Base-by-base conservation (phyloP, 2,888 invertebrate genomes). In the Blastobasis lacticolella region DNA sequence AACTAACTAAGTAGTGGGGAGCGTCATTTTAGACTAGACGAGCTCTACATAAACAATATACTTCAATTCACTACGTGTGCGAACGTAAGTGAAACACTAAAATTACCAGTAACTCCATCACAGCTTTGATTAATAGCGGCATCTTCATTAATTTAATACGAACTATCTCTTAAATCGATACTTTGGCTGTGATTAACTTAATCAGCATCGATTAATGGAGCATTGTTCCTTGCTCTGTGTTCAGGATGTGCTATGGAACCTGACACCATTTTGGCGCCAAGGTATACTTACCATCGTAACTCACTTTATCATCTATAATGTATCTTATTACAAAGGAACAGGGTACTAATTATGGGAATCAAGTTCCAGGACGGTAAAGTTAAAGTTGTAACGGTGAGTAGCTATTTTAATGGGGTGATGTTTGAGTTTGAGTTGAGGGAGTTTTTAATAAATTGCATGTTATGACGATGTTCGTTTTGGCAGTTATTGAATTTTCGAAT, bases 181-280 rank as follows among this genome's bases (percentile, higher is more conserved):
- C 23, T 23, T 23, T 23, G 3, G 23, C 23, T 2, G 23, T 23
- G 57, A 57, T 54, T 50, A 46, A 42, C 44, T 45, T 36, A 45
- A 45, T 36, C 45, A 8, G 6, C 45, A 36, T 23, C 23, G 23
- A 23, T 23, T 23, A 23, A 23, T 23, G 23, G 23, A 23, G 3
- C 23, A 23, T 23, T 23, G 23, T 23, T 23, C 23, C 23, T 23
- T 23, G 23, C 23, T 23, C 23, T 23, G 23, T 57, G 54, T 53
- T 54, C 64, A 61, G 66, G 66, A 67, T 62, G 66, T 61, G 57
- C 56, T 57, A 38, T 60, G 59, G 49, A 57, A 59, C 53, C 49
- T 53, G 54, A 60, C 57, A 53, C 56, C 49, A 37, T 9, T 10
- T 37, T 23, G 8, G 10, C 38, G 51, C 57, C 49, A 57, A 53